Conservation (phyloP, 2,888 invertebrate species). For the Napeogenes sylphis region DNA sequence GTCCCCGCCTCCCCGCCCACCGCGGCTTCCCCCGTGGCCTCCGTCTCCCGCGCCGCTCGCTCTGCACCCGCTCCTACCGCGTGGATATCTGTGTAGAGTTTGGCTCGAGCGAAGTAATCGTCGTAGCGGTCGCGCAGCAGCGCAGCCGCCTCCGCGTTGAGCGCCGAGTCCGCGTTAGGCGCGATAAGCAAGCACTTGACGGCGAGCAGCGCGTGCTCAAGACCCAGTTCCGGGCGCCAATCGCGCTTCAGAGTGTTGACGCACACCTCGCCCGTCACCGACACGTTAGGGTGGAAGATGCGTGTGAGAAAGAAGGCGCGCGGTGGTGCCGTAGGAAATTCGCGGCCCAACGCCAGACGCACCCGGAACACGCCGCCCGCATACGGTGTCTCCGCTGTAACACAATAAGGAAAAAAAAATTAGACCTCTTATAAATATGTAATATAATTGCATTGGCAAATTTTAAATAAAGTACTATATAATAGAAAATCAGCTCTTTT, state of each 20-base stretch:
- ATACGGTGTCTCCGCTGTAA: conserved; percentile 92
- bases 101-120: conserved; percentile 85
- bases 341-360: conserved; percentile 92
- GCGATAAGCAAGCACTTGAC: conserved; percentile 96
- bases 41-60: conserved; percentile 9
- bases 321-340: conserved; percentile 94
- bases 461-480: too few species aligned
- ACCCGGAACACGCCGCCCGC: conserved; percentile 92
- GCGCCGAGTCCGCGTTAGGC: conserved; percentile 97
- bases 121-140: conserved; percentile 94
- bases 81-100: conserved; percentile 68
- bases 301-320: conserved; percentile 95
- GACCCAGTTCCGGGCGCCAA: conserved; percentile 97
- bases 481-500: too few species aligned
- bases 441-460: too few species aligned
- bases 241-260: conserved; percentile 97
- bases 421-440: too few species aligned
- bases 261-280: conserved; percentile 95
- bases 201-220: conserved; percentile 94
- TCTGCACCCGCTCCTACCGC: conserved; percentile 50
- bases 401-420: not conserved
- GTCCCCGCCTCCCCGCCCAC: conserved; percentile 24
- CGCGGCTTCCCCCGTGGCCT: conserved; percentile 10
- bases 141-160: conserved; percentile 98
- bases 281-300: conserved; percentile 98